Evolutionary conservation across 2,797 vertebrate species (phyloP).

Genomic region (Melopsittacus undulatus): DNA sequence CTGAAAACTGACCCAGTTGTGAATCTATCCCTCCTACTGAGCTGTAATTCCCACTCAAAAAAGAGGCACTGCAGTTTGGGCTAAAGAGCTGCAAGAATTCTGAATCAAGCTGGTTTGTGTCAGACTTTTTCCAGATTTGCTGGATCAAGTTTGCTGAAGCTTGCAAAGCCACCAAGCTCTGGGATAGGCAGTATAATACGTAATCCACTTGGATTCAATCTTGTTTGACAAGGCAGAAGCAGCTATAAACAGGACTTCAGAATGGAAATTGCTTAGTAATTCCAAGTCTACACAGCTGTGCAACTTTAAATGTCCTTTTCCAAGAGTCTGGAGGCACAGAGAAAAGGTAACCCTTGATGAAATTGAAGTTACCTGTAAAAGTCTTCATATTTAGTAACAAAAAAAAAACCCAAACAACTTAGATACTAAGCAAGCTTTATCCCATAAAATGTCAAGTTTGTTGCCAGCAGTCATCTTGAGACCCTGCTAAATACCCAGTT

Average conservation of each 20-base stretch:
- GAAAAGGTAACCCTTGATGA: neutral
- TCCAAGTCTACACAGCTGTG: neutral
- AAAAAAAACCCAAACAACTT: neutral
- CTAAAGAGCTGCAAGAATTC: neutral
- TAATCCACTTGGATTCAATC: neutral
- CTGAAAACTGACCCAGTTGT: neutral
- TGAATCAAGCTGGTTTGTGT: neutral
- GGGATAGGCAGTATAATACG: neutral
- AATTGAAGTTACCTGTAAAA: neutral
- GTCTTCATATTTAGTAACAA: neutral
- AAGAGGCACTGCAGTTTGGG: neutral
- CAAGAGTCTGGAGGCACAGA: neutral
- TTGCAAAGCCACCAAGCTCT: neutral
- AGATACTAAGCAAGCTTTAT: neutral
- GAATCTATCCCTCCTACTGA: neutral
- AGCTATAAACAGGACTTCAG: neutral
- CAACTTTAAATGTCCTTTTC: neutral
- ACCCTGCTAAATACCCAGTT: neutral
- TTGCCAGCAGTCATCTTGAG: neutral
- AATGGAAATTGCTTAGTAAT: neutral
- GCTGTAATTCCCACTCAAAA: neutral
- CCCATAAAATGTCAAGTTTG: neutral
- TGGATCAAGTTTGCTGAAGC: constrained; percentile 10
- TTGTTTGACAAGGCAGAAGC: neutral
- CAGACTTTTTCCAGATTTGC: neutral